phyloP scores from a whole-genome alignment of 2,113 vertebrate genomes.

The Dunckerocampus dactyliophorus region DNA sequence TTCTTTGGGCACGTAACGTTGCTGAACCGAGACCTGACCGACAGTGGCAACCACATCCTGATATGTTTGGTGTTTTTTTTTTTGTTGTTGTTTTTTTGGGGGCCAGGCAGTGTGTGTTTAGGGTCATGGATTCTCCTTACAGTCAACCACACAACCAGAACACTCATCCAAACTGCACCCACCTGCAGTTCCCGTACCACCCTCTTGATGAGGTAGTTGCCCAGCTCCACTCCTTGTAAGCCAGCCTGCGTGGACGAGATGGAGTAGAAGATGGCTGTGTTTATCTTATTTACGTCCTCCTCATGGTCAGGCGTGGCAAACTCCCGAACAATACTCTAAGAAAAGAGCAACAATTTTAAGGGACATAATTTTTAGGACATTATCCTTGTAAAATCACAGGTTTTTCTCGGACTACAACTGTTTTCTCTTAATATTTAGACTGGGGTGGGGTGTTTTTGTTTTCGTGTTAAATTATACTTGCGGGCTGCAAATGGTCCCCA shows the following conservation, averaged over 20 bases:
- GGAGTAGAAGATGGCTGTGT: conserved; percentile 90
- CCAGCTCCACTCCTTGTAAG: conserved; percentile 92
- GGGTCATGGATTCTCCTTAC: background rate
- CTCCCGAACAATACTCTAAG: conserved; percentile 86
- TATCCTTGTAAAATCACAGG: too few species aligned
- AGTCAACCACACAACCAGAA: background rate
- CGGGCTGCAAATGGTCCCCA: background rate
- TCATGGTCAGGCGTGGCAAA: conserved; percentile 69
- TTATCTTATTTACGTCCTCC: conserved; percentile 81
- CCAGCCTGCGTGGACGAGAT: conserved; percentile 91
- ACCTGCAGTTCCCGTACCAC: conserved; percentile 94
- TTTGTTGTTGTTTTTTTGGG: too few species aligned
- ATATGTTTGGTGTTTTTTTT: too few species aligned
- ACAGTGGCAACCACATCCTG: too few species aligned
- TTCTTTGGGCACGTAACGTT: too few species aligned
- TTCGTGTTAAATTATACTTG: too few species aligned
- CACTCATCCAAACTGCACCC: conserved; percentile 17
- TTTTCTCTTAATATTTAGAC: too few species aligned
- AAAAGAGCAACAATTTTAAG: conserved; percentile 2
- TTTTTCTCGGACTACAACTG: too few species aligned
- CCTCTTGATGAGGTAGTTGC: conserved; percentile 89
- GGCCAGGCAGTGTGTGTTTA: background rate
- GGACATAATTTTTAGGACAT: too few species aligned
- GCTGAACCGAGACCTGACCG: too few species aligned
- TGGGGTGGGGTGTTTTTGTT: too few species aligned